Conservation (phyloP, 2,888 invertebrate species). For the Trachelus troglodyta region DNA sequence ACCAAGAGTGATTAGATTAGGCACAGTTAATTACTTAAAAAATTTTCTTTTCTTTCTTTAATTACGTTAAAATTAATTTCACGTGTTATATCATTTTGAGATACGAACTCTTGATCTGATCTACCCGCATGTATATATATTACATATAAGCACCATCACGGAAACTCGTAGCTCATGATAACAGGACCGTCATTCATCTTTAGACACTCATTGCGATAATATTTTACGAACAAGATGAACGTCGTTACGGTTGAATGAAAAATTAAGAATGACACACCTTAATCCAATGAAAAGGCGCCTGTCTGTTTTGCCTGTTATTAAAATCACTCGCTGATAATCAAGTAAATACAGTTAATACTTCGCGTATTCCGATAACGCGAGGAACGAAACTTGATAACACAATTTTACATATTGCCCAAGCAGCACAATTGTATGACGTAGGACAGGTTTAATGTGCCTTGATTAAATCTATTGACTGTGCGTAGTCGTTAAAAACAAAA, state of each 20-base stretch:
- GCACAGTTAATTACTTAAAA: background rate
- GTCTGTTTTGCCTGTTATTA: background rate
- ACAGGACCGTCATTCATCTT: background rate
- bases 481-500: background rate
- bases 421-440: background rate
- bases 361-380: background rate
- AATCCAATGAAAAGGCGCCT: background rate
- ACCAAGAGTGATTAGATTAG: background rate
- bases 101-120: background rate
- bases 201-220: background rate
- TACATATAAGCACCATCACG: background rate
- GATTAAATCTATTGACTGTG: background rate
- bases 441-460: background rate
- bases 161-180: background rate
- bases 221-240: background rate
- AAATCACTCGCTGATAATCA: background rate
- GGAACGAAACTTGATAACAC: background rate
- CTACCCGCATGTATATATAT: background rate
- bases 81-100: background rate
- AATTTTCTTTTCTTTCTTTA: background rate
- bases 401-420: background rate
- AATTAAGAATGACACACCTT: background rate
- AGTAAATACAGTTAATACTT: background rate
- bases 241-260: background rate
- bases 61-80: background rate